A percentile compares a stretch with the other conserved stretches of the same genome.
phyloP scores from a whole-genome alignment of 2,797 vertebrate genomes.

The Helostoma temminkii region DNA sequence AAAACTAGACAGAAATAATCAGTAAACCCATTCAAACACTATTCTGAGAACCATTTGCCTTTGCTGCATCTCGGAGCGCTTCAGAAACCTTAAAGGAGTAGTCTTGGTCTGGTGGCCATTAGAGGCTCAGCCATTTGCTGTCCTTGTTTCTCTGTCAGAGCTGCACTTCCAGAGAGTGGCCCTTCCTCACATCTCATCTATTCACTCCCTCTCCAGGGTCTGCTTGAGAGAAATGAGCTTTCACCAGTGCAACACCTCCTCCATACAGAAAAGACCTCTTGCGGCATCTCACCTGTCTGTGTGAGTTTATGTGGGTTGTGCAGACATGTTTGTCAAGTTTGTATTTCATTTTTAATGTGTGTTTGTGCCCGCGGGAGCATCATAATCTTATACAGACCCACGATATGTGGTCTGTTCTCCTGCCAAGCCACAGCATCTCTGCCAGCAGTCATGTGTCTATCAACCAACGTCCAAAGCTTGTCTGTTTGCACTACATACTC shows the following conservation, averaged over 20 bases:
- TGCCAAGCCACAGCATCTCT: conserved; percentile 44
- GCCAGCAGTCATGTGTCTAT: conserved; percentile 39
- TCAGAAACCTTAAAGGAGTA: conserved; percentile 34
- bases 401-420: conserved; percentile 37
- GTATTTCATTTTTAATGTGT: conserved; percentile 31
- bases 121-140: conserved; percentile 39
- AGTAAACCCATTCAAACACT: conserved; percentile 27
- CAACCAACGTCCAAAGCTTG: conserved; percentile 32
- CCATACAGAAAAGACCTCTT: conserved; percentile 44
- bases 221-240: conserved; percentile 45
- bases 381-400: conserved; percentile 14
- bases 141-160: conserved; percentile 50
- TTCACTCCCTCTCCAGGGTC: conserved; percentile 41
- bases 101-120: conserved; percentile 30
- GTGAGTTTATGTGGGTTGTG: conserved; percentile 14
- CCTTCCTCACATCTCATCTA: conserved; percentile 52
- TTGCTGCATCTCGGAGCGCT: conserved; percentile 21
- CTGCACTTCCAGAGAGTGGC: conserved; percentile 46
- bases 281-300: conserved; percentile 32
- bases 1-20: conserved; percentile 37
- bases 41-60: conserved; percentile 37
- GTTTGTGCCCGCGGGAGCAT: conserved; percentile 27
- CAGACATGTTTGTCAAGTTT: conserved; percentile 22
- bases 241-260: conserved; percentile 12
- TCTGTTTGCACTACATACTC: conserved; percentile 15